Conservation (phyloP, 2,888 invertebrate species). For the Sylvicola cinctus region DNA sequence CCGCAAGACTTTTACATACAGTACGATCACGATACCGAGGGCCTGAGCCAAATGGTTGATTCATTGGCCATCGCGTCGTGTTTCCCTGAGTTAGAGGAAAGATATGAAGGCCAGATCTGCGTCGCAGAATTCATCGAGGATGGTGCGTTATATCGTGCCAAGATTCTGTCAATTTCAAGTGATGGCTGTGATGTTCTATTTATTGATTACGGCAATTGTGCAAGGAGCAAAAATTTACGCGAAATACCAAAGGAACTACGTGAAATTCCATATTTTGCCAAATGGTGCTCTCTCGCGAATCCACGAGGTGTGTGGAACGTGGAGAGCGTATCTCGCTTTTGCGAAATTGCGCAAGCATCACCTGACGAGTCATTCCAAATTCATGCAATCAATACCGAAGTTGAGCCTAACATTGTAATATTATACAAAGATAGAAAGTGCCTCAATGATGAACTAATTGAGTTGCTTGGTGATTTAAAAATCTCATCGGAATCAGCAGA, state of each 20-base stretch:
- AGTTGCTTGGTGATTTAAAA: too few species aligned
- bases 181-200: slow-evolving; percentile 39
- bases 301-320: slow-evolving; percentile 34
- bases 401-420: slow-evolving; percentile 13
- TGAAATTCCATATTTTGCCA: slow-evolving; percentile 35
- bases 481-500: too few species aligned
- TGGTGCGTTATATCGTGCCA: slow-evolving; percentile 43
- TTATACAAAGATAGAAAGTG: slow-evolving; percentile 7
- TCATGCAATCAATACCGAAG: slow-evolving; percentile 8
- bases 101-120: slow-evolving; percentile 33
- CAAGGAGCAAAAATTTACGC: slow-evolving; percentile 33
- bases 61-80: slow-evolving; percentile 36
- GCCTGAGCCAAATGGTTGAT: slow-evolving; percentile 37
- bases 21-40: slow-evolving; percentile 31
- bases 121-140: slow-evolving; percentile 46
- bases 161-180: slow-evolving; percentile 28
- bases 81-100: slow-evolving; percentile 31
- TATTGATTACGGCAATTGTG: slow-evolving; percentile 47
- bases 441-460: neutral
- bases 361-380: slow-evolving; percentile 28
- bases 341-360: slow-evolving; percentile 41
- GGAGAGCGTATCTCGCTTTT: slow-evolving; percentile 38
- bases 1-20: slow-evolving; percentile 61
- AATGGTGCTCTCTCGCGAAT: slow-evolving; percentile 39
- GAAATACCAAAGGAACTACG: slow-evolving; percentile 36